A percentile compares a stretch with the other conserved stretches of the same genome.
Evolutionary conservation across 2,888 invertebrate species (phyloP).

Genomic region (Idaea straminata): DNA sequence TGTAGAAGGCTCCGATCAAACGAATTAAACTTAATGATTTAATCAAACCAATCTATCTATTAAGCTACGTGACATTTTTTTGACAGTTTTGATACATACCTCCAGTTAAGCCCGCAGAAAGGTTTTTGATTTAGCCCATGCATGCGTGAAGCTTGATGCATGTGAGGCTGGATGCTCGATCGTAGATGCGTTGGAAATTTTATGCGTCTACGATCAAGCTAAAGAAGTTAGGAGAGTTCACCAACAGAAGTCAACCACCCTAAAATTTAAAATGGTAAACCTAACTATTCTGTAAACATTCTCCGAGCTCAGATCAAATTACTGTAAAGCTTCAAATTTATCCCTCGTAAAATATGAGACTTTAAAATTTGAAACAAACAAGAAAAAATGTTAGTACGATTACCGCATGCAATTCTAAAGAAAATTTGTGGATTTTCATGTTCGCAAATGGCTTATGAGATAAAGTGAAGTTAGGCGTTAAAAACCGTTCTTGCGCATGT

Average conservation of each 20-base stretch:
- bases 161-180: no score
- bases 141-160: no score
- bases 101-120: no score
- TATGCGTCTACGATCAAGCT: neutral
- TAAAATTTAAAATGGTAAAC: neutral
- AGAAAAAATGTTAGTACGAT: constrained; percentile 9
- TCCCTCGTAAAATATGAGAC: constrained; percentile 16
- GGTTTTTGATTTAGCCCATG: no score
- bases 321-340: neutral
- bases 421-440: neutral
- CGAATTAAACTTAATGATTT: no score
- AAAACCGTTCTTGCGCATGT: constrained; percentile 32
- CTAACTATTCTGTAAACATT: neutral
- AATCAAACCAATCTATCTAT: no score
- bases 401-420: neutral
- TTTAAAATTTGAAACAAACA: constrained; percentile 22
- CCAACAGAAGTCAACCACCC: neutral
- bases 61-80: no score
- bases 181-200: no score
- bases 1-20: no score
- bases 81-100: no score
- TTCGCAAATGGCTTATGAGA: constrained; percentile 31
- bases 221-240: neutral
- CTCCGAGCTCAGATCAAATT: neutral
- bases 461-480: constrained; percentile 31